Evolutionary conservation across 2,888 invertebrate genomes (phyloP), one percentile per base, ranked within the genome.

Genomic region (Ptilodon capucinus): DNA sequence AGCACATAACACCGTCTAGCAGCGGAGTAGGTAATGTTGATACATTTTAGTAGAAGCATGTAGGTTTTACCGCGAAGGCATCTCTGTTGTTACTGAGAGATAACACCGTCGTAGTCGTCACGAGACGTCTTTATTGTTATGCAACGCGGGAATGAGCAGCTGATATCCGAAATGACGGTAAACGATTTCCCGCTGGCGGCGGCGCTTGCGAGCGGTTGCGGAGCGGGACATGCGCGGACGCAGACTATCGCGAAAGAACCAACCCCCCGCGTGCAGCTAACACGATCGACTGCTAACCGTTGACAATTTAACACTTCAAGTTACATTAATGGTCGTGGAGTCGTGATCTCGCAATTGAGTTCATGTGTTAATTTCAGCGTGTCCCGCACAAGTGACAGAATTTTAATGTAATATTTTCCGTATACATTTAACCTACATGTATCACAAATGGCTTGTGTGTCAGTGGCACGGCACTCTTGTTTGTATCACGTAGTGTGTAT

Each of bases 11-110:
- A 51, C 60, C 49, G 51, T 60, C 57, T 47, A 48, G 34, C 48
- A 42, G 43, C 16, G 40, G 40, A 50, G 46, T 46, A 46, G 48
- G 47, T 62, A 54, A 48, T 45, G 54, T 52, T 57, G 57, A 65
- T 67, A 66, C 63, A 70, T 78, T 68, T 71, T 57, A 64, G 53
- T 60, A 52, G 54, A 67, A 60, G 61, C 63, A 47, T 55, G 68
- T 68, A 76, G 76, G 81, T 82, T 74, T 67, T 60, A 65, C 51
- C 85, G 71, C 81, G 77, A 67, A 78, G 81, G 77, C 87, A 87
- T 87, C 86, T 84, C 81, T 71, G 61, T 67, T 69, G 76, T 74
- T 67, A 86, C 86, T 88, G 84, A 81, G 76, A 77, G 88, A 86
- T 88, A 89, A 86, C 75, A 76, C 58, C 60, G 64, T 61, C 77